Base-by-base conservation (phyloP, 2,113 vertebrate genomes). In the Columba livia region DNA sequence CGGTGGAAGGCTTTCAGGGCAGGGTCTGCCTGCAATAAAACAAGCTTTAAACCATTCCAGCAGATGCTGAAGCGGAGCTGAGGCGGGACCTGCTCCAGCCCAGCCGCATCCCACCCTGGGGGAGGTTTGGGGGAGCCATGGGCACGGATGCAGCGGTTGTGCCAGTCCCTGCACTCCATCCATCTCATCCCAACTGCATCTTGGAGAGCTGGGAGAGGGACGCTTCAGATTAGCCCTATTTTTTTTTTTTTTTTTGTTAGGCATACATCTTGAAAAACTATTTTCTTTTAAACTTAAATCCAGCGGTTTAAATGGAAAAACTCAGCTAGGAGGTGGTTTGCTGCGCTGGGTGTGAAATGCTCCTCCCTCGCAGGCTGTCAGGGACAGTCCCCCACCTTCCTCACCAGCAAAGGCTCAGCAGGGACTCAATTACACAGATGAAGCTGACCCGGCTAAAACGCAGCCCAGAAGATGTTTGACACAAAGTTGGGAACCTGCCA, bases 401-500 rank as follows among this genome's bases (percentile, higher is more conserved):
- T 71, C 5, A 6, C 0, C 7, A 91, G 94, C 85, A 93, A 85
- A 94, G 81, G 58, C 89, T 88, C 91, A 61, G 89, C 79, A 1
- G 93, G 93, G 94, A 91, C 91, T 71, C 93, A 78, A 87, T 93
- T 74, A 84, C 80, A 56, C 74, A 42, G 0, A 78, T n/a, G 81
- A 81, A 71, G 78, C 57, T 56, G 84, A 60, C 91, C 89, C 31
- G 8, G 93, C 75, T 18, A 5, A 66, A 87, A 36, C 7, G 20
- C 62, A 60, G 73, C 87, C 53, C 88, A 48, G 74, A 61, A 65
- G 91, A 74, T 44, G 53, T 12, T 64, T 62, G 94, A 89, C 89
- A 70, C 36, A 15, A 58, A 94, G 66, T 18, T 93, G 94, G 91
- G 91, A 87, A 87, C n/a, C n/a, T 4, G 95, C 95, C 95, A 96